A percentile compares a stretch with the other conserved stretches of the same genome.
Conservation (phyloP, 2,113 vertebrate genomes). For the Xenopus tropicalis region UCB_Xtro_10.0 CM004445.2:145721001-145721500, state of each 20-base stretch:
- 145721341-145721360: too few relatives aligned
- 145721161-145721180: background rate
- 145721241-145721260: slow-evolving; percentile 53
- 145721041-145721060: slow-evolving; percentile 4
- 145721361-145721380: too few relatives aligned
- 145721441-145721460: too few relatives aligned
- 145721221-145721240: slow-evolving; percentile 52
- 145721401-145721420: too few relatives aligned
- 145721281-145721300: slow-evolving; percentile 72
- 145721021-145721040: background rate
- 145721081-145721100: slow-evolving; percentile 7
- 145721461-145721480: too few relatives aligned
- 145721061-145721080: background rate
- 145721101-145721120: slow-evolving; percentile 9
- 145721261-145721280: slow-evolving; percentile 68
- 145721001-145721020: too few relatives aligned
- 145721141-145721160: slow-evolving; percentile 5
- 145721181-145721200: background rate
- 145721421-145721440: too few relatives aligned
- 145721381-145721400: too few relatives aligned
- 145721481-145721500: too few relatives aligned
- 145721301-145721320: slow-evolving; percentile 31
- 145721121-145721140: background rate
- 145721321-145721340: too few relatives aligned
- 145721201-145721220: slow-evolving; percentile 26